A percentile compares a stretch with the other conserved stretches of the same genome.
These are phyloP conservation scores for Trachymyrmex septentrionalis DNA, from an alignment of 1,140 invertebrate genomes.

Conservation along the genomic window DNA sequence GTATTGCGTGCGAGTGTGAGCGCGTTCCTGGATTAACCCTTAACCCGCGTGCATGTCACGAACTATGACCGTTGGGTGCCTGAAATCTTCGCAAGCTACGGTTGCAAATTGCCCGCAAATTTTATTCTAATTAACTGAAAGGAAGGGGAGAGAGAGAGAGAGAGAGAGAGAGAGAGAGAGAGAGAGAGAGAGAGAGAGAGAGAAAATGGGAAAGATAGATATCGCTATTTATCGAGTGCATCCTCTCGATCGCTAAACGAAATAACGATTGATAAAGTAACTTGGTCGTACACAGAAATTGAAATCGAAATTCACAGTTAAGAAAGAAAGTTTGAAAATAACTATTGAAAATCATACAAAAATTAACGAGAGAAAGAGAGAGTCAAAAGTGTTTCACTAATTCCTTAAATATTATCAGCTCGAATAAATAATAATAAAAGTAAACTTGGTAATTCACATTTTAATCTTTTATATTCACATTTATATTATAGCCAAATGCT, in stretches of 20 bases:
- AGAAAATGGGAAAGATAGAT: no score
- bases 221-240: no score
- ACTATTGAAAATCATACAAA: no score
- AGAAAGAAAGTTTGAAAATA: no score
- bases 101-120: slow-evolving; percentile 5
- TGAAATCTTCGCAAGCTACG: not conserved
- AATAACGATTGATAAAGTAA: no score
- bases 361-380: no score
- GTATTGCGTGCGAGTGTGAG: slow-evolving; percentile 15
- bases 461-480: not conserved
- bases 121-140: slow-evolving; percentile 25
- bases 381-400: not conserved
- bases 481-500: not conserved
- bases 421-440: not conserved
- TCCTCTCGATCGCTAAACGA: no score
- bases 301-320: no score
- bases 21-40: slow-evolving; percentile 43
- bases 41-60: slow-evolving; percentile 10
- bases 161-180: no score
- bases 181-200: not conserved
- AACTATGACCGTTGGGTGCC: not conserved
- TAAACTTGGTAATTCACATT: not conserved
- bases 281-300: no score
- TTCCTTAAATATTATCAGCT: not conserved
- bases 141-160: not conserved